Percentiles rank a stretch among this genome's conserved stretches.
Conservation (phyloP, 2,113 vertebrate species). For the Colius striatus region DNA sequence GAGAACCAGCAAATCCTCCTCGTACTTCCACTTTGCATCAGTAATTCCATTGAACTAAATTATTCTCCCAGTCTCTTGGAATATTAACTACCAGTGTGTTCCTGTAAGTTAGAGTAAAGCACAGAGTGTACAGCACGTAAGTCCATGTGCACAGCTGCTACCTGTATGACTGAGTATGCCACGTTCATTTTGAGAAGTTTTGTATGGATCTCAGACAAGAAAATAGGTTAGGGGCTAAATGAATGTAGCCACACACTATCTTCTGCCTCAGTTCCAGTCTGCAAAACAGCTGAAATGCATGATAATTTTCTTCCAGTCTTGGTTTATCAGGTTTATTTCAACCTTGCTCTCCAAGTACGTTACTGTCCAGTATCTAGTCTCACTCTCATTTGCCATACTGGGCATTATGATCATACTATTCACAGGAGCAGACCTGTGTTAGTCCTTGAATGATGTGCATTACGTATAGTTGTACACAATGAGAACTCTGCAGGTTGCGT, state of each 20-base stretch:
- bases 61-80: neutral
- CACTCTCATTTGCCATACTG: neutral
- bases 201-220: neutral
- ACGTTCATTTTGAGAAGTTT: neutral
- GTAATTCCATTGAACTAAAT: neutral
- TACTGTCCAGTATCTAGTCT: neutral
- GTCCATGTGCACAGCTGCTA: neutral
- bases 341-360: neutral
- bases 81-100: neutral
- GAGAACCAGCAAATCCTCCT: neutral
- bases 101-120: neutral
- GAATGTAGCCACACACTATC: neutral
- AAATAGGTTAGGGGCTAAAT: neutral
- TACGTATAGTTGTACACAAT: neutral
- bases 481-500: neutral
- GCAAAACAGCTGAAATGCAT: neutral
- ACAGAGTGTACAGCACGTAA: neutral
- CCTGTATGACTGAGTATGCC: neutral
- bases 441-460: neutral
- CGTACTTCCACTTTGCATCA: neutral
- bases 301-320: neutral
- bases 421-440: neutral
- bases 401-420: rapidly evolving
- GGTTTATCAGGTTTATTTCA: neutral
- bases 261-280: neutral